Evolutionary conservation across 1,140 invertebrate genomes (phyloP), one percentile per base, ranked within the genome.

Genomic region (Helicoverpa zea): DNA sequence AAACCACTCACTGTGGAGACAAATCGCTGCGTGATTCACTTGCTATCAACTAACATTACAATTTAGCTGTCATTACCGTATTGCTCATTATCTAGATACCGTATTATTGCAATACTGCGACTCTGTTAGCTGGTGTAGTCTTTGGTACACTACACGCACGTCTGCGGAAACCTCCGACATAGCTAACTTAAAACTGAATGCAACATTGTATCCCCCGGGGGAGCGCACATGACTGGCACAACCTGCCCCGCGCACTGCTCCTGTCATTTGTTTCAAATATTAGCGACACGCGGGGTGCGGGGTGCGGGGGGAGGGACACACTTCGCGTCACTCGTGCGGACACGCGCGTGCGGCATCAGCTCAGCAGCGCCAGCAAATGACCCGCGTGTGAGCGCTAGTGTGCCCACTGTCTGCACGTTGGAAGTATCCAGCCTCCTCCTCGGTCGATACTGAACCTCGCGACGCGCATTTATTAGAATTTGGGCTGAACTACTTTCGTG

Each of bases 321-420:
- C 23, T 0, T 23, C 23, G 23, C 23, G 23, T 23, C 66, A 52
- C 18, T 52, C 66, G 66, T 52, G 66, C 66, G 66, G 49, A 52
- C 66, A 14, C 47, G 18, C 43, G 35, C 64, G 16, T 49, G 16
- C 35, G n/a, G 23, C 29, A 30, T 16, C 54, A 3, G 3, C 30
- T 47, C 23, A 23, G 35, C n/a, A 51, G 1, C 61, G 61, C 29
- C 56, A 23, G 10, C 74, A 79, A 70, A 68, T 79, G 51, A 30
- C 59, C 76, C 66, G 77, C 70, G n/a, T 14, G 52, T n/a, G 5
- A 16, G 1, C 52, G 7, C 52, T 16, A n/a, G 16, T 29, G 9
- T 10, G 35, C 30, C 13, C 9, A 14, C n/a, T 61, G 59, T 13
- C 59, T 61, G 16, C 16, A 18, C 18, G 12, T 29, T 52, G 66